Base-by-base conservation (phyloP, 2,888 invertebrate genomes). In the Tenthredo livida region DNA sequence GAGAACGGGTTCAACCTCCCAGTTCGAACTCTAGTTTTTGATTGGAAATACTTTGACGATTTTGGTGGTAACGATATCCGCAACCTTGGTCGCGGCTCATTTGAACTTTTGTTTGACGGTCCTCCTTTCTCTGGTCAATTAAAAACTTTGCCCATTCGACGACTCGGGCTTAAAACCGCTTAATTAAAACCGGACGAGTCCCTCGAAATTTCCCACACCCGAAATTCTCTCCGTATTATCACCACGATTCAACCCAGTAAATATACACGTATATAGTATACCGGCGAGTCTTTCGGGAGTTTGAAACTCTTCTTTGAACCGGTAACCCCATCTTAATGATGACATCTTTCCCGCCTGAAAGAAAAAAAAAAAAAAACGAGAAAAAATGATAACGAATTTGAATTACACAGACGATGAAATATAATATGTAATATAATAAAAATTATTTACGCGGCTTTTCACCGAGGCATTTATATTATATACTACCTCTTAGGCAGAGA, bases 101-200 rank as follows among this genome's bases (percentile, higher is more conserved):
- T 77, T 77, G 7, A 77, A 77, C 77, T 77, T 77, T 77, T 77
- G 29, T 77, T 77, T 29, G 29, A 77, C 50, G 25, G 10, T 33
- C 67, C 33, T 50, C 54, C 54, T 54, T 77, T 77, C 29, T 77
- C 33, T 54, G 77, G 77, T 50, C 50, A 77, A 50, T 77, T 54
- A 77, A 50, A 77, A 77, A 77, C 50, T 77, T 77, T 77, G 1
- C 9, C n/a, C n/a, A 15, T 10, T 17, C 77, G 54, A 73, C 9
- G 47, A 5, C 77, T 29, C 0, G 54, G 50, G 37, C n/a, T 73
- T 29, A 43, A 77, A 54, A 77, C 54, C 29, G 77, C 77, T 77
- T 77, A 33, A 77, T 77, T 77, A 54, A 77, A 77, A 33, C 29
- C 77, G 50, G 29, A 33, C 15, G 21, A n/a, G 77, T 50, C 33